Evolutionary conservation across 2,113 vertebrate species (phyloP).

Genomic region (Candoia aspera): DNA sequence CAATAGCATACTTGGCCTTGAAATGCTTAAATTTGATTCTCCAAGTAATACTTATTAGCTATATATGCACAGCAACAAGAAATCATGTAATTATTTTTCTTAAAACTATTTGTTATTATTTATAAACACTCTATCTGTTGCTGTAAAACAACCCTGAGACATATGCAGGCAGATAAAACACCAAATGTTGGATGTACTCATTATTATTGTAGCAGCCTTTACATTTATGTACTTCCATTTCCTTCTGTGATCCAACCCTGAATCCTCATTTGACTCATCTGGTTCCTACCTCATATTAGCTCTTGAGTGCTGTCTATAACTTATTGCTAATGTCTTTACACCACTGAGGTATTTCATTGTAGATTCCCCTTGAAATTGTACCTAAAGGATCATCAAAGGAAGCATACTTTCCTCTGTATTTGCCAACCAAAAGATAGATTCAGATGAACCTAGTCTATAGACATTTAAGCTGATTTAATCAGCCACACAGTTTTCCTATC

Average conservation of each 20-base stretch:
- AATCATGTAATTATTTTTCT: constrained; percentile 55
- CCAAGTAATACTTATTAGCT: constrained; percentile 22
- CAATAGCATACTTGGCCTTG: background rate
- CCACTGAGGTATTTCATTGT: constrained; percentile 63
- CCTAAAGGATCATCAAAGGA: constrained; percentile 68
- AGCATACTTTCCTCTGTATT: constrained; percentile 65
- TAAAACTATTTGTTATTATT: constrained; percentile 66
- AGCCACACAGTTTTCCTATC: constrained; percentile 60
- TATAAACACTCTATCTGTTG: constrained; percentile 70
- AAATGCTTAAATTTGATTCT: constrained; percentile 33
- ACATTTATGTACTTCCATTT: constrained; percentile 54
- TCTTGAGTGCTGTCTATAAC: constrained; percentile 60
- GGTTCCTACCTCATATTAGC: constrained; percentile 62
- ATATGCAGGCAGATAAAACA: constrained; percentile 64
- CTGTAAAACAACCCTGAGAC: constrained; percentile 66
- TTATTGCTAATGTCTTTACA: constrained; percentile 68
- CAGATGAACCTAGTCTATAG: constrained; percentile 54
- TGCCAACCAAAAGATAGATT: constrained; percentile 69
- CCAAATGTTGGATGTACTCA: constrained; percentile 61
- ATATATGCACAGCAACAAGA: constrained; percentile 40
- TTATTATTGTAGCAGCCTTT: constrained; percentile 61
- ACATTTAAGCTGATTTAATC: constrained; percentile 57
- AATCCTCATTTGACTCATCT: constrained; percentile 59
- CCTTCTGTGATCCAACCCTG: constrained; percentile 36
- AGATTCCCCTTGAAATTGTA: constrained; percentile 63